Evolutionary conservation across 2,888 invertebrate genomes (phyloP), one percentile per base, ranked within the genome.

Genomic region (Nephrotoma flavescens): DNA sequence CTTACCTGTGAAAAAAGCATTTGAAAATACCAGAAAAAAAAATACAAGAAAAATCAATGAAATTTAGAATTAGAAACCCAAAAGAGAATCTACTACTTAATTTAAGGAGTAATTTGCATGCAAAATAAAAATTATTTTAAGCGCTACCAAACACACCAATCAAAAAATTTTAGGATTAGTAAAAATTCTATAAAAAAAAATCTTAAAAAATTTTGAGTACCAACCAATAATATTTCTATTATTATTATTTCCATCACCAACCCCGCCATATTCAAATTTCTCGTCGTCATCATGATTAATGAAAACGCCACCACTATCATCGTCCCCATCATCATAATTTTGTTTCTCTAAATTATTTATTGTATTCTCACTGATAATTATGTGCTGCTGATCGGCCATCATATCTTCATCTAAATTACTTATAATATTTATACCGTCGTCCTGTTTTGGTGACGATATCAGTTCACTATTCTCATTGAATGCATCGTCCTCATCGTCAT

Each of bases 301-400:
- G 84, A 84, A 84, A 45, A 90, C 90, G 12, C 90, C 89, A 86
- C 90, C 90, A 83, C 91, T 90, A 2, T 89, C 89, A 12, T 88
- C 88, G 45, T 88, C 88, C 41, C 87, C 88, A 87, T 88, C 88
- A 52, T 88, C 89, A 2, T 90, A 88, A 88, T 91, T 91, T 87
- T 91, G 91, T 47, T 91, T 91, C 87, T 91, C 90, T 87, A 90
- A 91, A 87, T 90, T 90, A 9, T 90, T 89, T 11, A 90, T 89
- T 11, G 89, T 88, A 52, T 86, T 84, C 83, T 71, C 83, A 41
- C 44, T 45, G 19, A 86, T 71, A 15, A 83, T 19, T 2, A 31
- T 86, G 19, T 41, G 44, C 44, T 71, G 71, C 15, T 84, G 84
- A 84, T 84, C 42, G 41, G 71, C 88, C 87, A 85, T 86, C 83